Conservation (phyloP, 2,888 invertebrate genomes). For the Drosophila neonasuta region DNA sequence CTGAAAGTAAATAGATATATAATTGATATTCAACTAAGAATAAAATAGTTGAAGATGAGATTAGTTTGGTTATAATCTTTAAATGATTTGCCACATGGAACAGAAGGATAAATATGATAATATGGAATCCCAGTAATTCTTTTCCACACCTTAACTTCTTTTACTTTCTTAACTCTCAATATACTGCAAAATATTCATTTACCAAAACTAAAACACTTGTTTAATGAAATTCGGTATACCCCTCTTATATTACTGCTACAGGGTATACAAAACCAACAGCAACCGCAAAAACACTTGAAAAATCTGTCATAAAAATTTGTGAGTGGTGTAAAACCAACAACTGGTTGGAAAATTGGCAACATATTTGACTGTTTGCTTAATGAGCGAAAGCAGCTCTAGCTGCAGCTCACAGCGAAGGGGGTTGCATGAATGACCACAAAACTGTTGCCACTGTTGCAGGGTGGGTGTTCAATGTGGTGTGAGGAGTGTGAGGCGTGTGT, state of each 20-base stretch:
- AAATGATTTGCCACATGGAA: too few relatives aligned
- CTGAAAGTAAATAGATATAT: too few relatives aligned
- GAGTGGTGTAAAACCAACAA: conserved; percentile 67
- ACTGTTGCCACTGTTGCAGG: conserved; percentile 16
- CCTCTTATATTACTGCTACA: not conserved
- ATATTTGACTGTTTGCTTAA: conserved; percentile 75
- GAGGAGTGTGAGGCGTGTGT: conserved; percentile 26
- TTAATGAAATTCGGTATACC: not conserved
- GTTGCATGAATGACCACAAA: conserved; percentile 26
- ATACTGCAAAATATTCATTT: too few relatives aligned
- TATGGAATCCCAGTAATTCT: too few relatives aligned
- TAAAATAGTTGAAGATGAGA: too few relatives aligned
- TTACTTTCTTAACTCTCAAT: too few relatives aligned
- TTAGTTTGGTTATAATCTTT: too few relatives aligned
- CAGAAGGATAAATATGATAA: too few relatives aligned
- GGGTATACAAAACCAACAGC: conserved; percentile 28
- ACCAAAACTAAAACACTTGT: too few relatives aligned
- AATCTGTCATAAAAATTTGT: conserved; percentile 72
- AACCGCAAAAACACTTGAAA: conserved; percentile 67
- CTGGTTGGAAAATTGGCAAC: conserved; percentile 73
- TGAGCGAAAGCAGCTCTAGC: conserved; percentile 47
- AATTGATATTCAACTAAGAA: too few relatives aligned
- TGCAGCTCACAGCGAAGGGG: conserved; percentile 11
- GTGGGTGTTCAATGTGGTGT: conserved; percentile 21
- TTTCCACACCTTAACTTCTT: too few relatives aligned